Base-by-base conservation (phyloP, 2,113 vertebrate genomes). In the Eubucco bourcierii region DNA sequence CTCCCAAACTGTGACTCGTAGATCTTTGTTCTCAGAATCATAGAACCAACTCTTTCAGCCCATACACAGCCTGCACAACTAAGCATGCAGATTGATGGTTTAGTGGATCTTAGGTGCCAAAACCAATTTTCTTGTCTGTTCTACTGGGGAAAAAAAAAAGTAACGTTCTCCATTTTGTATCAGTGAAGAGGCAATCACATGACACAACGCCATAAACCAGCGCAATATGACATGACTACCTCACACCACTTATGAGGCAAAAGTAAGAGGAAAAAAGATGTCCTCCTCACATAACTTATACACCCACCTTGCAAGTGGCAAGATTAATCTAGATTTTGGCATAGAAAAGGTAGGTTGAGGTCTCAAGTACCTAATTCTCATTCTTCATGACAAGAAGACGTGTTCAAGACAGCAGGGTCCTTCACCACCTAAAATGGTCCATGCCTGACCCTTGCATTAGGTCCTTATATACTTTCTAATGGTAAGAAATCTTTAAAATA, bases 351-450 rank as follows among this genome's bases (percentile, higher is more conserved):
- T 58, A 97, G 87, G 87, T 24, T 95, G 94, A 96, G 91, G 31
- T 75, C 80, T 94, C 77, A 86, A 90, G 61, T 90, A 96, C 79
- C 80, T 95, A 82, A 96, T 95, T 95, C 97, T 96, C 94, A 96
- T 94, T 95, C 91, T 88, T 80, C 50, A 61, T 28, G 88, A 80
- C n/a, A n/a, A n/a, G n/a, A n/a, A n/a, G n/a, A n/a, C n/a, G n/a
- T n/a, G 86, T 44, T 90, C 64, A 93, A 78, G 90, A 46, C 44
- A 94, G 76, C 55, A 47, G 87, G 80, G 47, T 29, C 94, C 92
- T 92, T 94, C 87, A 90, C 87, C 76, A 83, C 59, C 64, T 80
- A 89, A 88, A 84, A 70, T 34, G 52, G 82, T 64, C 77, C 73
- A 31, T 63, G 80, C 77, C 80, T 71, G 85, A 59, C 68, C 88